Conservation (phyloP, 2,113 vertebrate species). For the Petrocephalus microphthalmus region DNA sequence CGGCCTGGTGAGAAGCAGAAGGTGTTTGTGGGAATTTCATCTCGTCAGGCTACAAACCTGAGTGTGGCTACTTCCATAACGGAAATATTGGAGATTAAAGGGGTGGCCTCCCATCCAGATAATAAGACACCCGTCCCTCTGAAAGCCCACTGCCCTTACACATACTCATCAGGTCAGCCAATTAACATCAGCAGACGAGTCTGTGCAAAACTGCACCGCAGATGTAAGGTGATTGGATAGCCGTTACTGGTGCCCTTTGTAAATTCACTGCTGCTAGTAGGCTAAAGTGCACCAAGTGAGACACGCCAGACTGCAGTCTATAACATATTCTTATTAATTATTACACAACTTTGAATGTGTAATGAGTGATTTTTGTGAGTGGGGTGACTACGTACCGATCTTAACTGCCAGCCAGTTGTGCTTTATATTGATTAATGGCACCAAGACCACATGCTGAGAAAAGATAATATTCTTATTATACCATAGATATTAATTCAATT, state of each 20-base stretch:
- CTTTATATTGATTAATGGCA: neutral
- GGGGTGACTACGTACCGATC: neutral
- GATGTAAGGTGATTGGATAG: neutral
- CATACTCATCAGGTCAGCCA: neutral
- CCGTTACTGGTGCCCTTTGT: neutral
- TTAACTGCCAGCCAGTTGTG: neutral
- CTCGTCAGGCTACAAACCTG: neutral
- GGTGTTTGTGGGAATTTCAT: neutral
- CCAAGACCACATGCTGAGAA: neutral
- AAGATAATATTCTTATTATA: neutral
- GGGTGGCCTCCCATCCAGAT: neutral
- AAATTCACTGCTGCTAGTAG: neutral
- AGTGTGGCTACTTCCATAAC: neutral
- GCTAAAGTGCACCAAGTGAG: neutral
- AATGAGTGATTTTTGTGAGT: neutral
- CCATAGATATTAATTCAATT: constrained; percentile 13
- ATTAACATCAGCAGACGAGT: neutral
- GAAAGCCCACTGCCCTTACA: neutral
- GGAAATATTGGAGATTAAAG: neutral
- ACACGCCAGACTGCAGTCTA: neutral
- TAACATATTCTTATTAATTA: neutral
- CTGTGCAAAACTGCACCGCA: neutral
- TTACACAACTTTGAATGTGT: neutral
- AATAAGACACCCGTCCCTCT: neutral
- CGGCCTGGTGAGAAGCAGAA: neutral